A percentile compares a stretch with the other conserved stretches of the same genome.
These are phyloP conservation scores for Malurus cyaneus DNA, from an alignment of 2,113 vertebrate species.

Conservation along the genomic window DNA sequence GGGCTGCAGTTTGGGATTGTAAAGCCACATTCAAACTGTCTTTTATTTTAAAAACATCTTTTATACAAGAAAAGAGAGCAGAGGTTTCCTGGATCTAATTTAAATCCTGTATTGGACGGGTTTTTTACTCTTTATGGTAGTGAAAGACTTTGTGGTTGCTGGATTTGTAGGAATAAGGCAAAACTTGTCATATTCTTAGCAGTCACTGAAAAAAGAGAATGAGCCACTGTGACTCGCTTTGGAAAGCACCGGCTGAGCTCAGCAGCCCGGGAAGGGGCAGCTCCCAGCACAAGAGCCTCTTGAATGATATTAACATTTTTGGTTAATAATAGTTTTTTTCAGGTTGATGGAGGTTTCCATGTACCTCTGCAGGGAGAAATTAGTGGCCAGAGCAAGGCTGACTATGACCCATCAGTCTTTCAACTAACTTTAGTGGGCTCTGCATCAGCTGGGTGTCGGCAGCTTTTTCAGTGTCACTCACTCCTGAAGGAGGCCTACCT, in stretches of 20 bases:
- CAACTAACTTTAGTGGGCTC: neutral
- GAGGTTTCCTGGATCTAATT: slow-evolving; percentile 8
- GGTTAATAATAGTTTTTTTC: neutral
- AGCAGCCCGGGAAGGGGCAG: neutral
- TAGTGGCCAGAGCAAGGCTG: neutral
- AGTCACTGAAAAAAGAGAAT: slow-evolving; percentile 14
- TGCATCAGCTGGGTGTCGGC: neutral
- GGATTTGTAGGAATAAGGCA: neutral
- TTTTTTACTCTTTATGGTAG: slow-evolving; percentile 15
- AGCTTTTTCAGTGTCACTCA: neutral
- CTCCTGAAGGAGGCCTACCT: neutral
- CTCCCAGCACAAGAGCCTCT: neutral
- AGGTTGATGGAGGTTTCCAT: neutral
- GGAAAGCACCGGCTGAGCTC: neutral
- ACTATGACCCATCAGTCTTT: neutral
- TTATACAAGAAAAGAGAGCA: neutral
- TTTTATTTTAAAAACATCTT: neutral
- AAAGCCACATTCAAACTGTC: neutral
- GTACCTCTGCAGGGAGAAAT: neutral
- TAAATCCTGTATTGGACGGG: neutral
- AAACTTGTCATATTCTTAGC: slow-evolving; percentile 14
- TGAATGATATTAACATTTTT: neutral
- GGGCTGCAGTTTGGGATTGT: neutral
- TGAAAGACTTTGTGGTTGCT: neutral
- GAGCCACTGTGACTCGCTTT: neutral